Evolutionary conservation across 2,888 invertebrate genomes (phyloP), one percentile per base, ranked within the genome.

Genomic region (Lasioglossum pauxillum): DNA sequence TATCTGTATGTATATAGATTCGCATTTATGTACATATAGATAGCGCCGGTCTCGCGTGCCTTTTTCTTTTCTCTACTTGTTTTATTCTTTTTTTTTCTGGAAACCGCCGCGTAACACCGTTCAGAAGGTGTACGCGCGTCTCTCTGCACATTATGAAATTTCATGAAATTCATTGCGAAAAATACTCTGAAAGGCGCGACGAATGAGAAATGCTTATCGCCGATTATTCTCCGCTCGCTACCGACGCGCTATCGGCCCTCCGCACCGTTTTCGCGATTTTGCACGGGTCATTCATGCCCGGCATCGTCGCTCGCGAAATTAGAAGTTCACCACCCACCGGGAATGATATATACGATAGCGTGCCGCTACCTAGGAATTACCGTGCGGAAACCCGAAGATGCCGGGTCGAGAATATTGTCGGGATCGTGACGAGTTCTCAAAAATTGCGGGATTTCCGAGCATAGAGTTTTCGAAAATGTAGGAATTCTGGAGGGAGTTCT

Each of bases 81-180:
- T 72, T 72, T n/a, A n/a, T 72, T 27, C 16, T n/a, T 57, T 57
- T 57, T 57, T 57, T 57, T 44, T 27, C 44, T 57, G n/a, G 57
- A 57, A n/a, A 69, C 19, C 69, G 23, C n/a, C 38, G 23, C 69
- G 38, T 69, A 69, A 69, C 69, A 69, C 69, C 69, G 12, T 69
- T 71, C 38, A 41, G 16, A 64, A 8, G 41, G 71, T 41, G 71
- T 69, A 69, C 35, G 23, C 41, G 41, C n/a, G 71, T 71, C 41
- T 86, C 86, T 90, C 87, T 87, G 80, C 85, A 85, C 90, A 95
- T 95, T 95, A 95, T 95, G 95, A 95, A 95, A 95, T 95, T 95
- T 95, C 95, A 95, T 95, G 95, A 95, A 95, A 92, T 94, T 86
- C 90, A 87, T 91, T 91, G 91, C 92, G 91, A 92, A 93, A 91